Percentiles rank a stretch among this genome's conserved stretches.
Conservation (phyloP, 2,113 vertebrate genomes). For the Hippopotamus amphibius region DNA sequence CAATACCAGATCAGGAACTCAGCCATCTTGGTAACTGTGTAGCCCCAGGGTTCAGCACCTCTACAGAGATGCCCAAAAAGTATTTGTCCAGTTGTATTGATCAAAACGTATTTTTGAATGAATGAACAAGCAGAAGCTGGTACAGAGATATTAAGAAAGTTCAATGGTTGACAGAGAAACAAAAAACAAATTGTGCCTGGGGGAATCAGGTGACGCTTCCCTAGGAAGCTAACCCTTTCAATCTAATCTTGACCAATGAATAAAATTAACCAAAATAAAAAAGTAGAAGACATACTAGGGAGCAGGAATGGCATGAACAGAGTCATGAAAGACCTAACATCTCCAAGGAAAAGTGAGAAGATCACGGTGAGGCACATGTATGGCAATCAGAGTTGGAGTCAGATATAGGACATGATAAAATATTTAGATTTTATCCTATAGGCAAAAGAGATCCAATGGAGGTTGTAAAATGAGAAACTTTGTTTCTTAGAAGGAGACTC, state of each 20-base stretch:
- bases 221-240: not conserved
- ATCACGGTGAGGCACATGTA: not conserved
- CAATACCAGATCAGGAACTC: not conserved
- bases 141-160: not conserved
- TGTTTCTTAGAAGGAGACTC: not conserved
- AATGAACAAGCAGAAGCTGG: not conserved
- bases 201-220: not conserved
- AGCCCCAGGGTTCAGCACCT: not conserved
- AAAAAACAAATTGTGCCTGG: not conserved
- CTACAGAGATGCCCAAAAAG: not conserved
- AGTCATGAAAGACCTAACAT: not conserved
- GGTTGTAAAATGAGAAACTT: constrained; percentile 37
- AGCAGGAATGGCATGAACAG: not conserved
- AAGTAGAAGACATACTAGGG: not conserved
- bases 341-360: not conserved
- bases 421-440: not conserved
- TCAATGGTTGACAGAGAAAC: not conserved
- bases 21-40: not conserved
- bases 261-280: constrained; percentile 9
- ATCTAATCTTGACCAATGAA: not conserved
- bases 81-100: not conserved
- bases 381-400: not conserved
- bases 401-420: not conserved
- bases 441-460: not conserved
- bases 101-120: constrained; percentile 7